Percentiles rank a stretch among this genome's conserved stretches.
These are phyloP conservation scores for Chelonus formosanus DNA, from an alignment of 2,888 invertebrate species.

Conservation along the genomic window DNA sequence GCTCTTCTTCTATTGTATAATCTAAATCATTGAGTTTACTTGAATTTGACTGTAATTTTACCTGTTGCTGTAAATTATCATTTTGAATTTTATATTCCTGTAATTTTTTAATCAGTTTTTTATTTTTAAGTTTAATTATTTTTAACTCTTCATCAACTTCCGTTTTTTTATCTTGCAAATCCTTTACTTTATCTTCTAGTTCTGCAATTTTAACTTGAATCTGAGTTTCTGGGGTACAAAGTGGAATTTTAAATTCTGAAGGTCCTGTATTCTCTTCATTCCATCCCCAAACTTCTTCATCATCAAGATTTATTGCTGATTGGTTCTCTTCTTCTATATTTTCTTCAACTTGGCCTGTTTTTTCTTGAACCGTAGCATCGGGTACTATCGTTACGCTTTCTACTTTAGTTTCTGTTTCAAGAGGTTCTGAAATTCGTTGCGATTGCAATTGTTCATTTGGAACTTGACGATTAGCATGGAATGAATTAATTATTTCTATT, in stretches of 20 bases:
- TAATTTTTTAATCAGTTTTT: conserved; percentile 83
- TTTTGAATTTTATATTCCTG: conserved; percentile 81
- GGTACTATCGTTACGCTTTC: background rate
- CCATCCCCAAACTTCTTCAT: conserved; percentile 74
- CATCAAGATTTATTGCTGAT: conserved; percentile 50
- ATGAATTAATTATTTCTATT: background rate
- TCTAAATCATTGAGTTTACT: conserved; percentile 74
- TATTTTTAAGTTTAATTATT: conserved; percentile 74
- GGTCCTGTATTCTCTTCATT: conserved; percentile 66
- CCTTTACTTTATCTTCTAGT: conserved; percentile 70
- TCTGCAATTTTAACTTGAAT: conserved; percentile 67
- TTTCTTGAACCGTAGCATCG: conserved; percentile 1
- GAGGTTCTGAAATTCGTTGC: conserved; percentile 25
- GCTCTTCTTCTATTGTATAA: conserved; percentile 81
- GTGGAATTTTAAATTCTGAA: conserved; percentile 12
- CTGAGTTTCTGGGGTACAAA: conserved; percentile 44
- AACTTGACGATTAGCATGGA: no score
- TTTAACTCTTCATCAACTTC: conserved; percentile 72
- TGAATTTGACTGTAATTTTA: conserved; percentile 68
- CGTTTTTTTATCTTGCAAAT: conserved; percentile 70
- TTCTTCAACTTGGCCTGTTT: conserved; percentile 21
- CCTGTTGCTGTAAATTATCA: conserved; percentile 70
- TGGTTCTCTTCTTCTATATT: conserved; percentile 33
- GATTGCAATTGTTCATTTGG: conserved; percentile 39
- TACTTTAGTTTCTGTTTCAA: background rate